Evolutionary conservation across 2,113 vertebrate genomes (phyloP).

Genomic region (Montifringilla adamsi): DNA sequence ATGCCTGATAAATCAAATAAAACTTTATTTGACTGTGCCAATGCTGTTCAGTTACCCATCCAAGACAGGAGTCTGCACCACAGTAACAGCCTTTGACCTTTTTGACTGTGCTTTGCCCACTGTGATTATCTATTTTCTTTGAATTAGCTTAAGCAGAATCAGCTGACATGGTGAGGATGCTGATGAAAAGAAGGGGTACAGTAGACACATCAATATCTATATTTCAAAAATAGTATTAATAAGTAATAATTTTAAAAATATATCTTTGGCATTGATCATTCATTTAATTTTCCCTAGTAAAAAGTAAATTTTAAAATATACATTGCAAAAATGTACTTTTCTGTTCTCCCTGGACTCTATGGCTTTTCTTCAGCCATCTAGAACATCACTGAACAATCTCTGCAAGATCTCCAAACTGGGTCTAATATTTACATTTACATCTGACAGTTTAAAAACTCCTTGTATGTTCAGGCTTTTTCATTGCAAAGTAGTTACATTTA

Average conservation of each 20-base stretch:
- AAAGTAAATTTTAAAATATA: background rate
- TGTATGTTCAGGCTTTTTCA: background rate
- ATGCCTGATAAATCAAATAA: background rate
- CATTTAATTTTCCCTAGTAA: background rate
- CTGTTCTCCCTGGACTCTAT: background rate
- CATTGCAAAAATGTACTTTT: background rate
- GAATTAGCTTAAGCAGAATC: background rate
- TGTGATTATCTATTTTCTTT: background rate
- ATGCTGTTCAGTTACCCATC: background rate
- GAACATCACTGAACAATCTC: background rate
- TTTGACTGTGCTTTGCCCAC: background rate
- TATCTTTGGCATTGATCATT: background rate
- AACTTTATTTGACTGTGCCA: background rate
- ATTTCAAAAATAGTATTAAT: background rate
- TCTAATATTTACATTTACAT: background rate
- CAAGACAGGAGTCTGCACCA: background rate
- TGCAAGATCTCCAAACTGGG: background rate
- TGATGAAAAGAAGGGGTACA: background rate
- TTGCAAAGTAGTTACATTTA: background rate
- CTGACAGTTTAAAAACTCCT: background rate
- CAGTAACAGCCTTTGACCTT: background rate
- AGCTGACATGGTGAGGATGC: background rate
- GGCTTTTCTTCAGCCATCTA: background rate
- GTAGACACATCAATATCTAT: background rate
- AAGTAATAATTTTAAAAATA: background rate